Evolutionary conservation across 2,113 vertebrate species (phyloP).

Genomic region (Paratilapia polleni): DNA sequence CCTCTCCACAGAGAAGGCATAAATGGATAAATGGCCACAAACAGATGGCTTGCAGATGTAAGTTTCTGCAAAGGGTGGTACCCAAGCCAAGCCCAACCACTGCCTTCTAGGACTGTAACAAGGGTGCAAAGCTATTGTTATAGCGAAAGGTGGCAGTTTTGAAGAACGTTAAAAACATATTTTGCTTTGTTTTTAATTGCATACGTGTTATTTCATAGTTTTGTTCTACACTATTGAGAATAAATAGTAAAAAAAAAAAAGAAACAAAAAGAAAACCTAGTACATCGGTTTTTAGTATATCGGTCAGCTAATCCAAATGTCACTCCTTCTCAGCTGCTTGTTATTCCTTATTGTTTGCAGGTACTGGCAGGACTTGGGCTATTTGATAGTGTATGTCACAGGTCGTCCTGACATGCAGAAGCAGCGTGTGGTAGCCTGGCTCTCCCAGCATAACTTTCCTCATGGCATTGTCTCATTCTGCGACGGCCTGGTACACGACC

Average conservation of each 20-base stretch:
- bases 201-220: neutral
- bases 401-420: slow-evolving; percentile 99
- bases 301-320: neutral
- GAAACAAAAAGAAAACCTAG: neutral
- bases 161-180: neutral
- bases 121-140: neutral
- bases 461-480: slow-evolving; percentile 98
- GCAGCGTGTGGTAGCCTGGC: slow-evolving; percentile 98
- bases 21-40: slow-evolving; percentile 3
- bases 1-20: neutral
- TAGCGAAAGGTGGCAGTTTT: neutral
- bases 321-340: neutral
- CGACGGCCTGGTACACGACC: slow-evolving; percentile 96
- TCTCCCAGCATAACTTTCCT: slow-evolving; percentile 98
- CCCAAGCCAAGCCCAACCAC: too few species aligned
- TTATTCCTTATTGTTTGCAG: slow-evolving; percentile 65
- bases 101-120: too few species aligned
- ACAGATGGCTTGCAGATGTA: neutral
- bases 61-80: neutral
- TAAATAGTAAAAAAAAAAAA: neutral
- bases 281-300: neutral
- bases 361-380: slow-evolving; percentile 99
- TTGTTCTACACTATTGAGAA: neutral
- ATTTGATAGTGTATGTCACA: slow-evolving; percentile 97
- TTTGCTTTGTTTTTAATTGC: neutral